Evolutionary conservation across 1,140 invertebrate genomes (phyloP), one percentile per base, ranked within the genome.

Genomic region (Drosophila grimshawi): DNA sequence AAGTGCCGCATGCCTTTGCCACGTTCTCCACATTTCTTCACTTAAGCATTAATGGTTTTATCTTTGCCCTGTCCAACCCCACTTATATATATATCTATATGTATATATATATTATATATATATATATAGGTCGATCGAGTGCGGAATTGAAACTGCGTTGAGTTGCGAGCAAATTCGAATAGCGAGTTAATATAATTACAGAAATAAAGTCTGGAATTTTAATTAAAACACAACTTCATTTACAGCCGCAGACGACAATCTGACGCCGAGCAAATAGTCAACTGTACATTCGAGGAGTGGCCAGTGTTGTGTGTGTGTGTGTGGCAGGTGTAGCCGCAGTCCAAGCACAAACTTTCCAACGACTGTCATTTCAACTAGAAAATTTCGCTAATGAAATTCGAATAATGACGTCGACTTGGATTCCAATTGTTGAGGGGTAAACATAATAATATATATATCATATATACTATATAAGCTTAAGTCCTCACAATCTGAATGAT

Each of bases 201-300:
- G 88, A 90, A 86, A 90, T 90, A 90, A 91, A 90, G 82, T 90
- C 86, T 90, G 86, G 86, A 90, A 91, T 90, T 90, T 90, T 90
- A 91, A 90, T 90, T 90, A 90, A 90, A 91, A 82, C 80, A 86
- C 86, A 90, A 90, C 86, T 90, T 86, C 86, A 90, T 88, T 88
- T 86, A 86, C 83, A 86, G 83, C 83, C 83, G 77, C 83, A 86
- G 83, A 88, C 83, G 80, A 81, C 78, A 86, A 59, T 6, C 55
- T 67, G 61, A 51, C 65, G 60, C 49, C 51, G 59, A 63, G 56
- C 68, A 57, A 65, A 71, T 52, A 65, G 27, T 51, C 52, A 33
- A 59, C 10, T 49, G 35, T 4, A 33, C 32, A 4, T 32, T n/a
- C 6, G 29, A 33, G 56, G 5, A 27, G 39, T 8, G 27, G 3